Evolutionary conservation across 2,888 invertebrate species (phyloP).

Genomic region (Fragum fragum): DNA sequence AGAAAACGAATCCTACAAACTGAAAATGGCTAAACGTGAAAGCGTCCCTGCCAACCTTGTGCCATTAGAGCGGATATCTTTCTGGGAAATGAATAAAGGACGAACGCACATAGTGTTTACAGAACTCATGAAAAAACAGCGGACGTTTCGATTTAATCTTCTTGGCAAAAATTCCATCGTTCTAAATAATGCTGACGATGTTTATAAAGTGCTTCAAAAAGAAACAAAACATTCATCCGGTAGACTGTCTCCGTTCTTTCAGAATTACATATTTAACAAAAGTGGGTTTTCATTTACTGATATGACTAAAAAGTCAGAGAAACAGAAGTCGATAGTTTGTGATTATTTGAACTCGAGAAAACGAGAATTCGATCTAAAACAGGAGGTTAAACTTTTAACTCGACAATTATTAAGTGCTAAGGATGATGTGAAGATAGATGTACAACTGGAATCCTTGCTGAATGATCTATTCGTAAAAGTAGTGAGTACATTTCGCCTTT

Average conservation of each 20-base stretch:
- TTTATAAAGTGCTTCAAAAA: conserved; percentile 19
- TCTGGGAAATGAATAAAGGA: conserved; percentile 17
- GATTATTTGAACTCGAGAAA: conserved; percentile 28
- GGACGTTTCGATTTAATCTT: conserved; percentile 27
- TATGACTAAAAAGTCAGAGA: conserved; percentile 26
- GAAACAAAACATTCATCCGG: conserved; percentile 33
- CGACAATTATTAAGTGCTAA: not conserved
- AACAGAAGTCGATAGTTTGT: conserved; percentile 39
- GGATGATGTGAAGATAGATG: not conserved
- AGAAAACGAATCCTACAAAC: not conserved
- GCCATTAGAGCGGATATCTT: not conserved
- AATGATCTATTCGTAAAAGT: conserved; percentile 12
- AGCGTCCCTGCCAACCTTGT: not conserved
- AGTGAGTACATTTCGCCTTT: conserved; percentile 5
- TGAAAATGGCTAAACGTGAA: not conserved
- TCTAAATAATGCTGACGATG: conserved; percentile 33
- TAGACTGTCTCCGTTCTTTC: conserved; percentile 50
- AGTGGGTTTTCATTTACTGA: conserved; percentile 54
- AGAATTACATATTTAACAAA: conserved; percentile 47
- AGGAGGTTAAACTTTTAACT: not conserved
- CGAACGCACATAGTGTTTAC: conserved; percentile 39
- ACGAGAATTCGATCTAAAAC: not conserved
- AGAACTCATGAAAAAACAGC: conserved; percentile 25
- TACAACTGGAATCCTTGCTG: not conserved
- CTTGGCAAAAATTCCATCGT: conserved; percentile 35